Conservation (phyloP, 2,888 invertebrate species). For the Ennomos fuscantarius region DNA sequence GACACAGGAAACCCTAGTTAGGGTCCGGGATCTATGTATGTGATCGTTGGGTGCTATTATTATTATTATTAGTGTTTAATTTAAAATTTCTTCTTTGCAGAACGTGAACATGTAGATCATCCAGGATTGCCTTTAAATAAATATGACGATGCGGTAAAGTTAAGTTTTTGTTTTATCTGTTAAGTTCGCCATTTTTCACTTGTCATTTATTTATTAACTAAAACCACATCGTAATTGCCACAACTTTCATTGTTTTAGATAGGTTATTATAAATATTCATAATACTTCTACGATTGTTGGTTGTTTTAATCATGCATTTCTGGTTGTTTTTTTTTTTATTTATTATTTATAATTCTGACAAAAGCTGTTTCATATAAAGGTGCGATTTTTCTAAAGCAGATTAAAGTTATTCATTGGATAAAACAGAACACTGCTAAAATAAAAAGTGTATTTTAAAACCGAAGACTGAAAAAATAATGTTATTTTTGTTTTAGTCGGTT, state of each 20-base stretch:
- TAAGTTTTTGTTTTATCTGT: conserved; percentile 16
- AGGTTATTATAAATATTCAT: conserved; percentile 20
- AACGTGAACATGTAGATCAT: conserved; percentile 15
- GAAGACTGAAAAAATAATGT: too few relatives aligned
- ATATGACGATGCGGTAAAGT: conserved; percentile 24
- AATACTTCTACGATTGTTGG: conserved; percentile 15
- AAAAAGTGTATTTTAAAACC: too few relatives aligned
- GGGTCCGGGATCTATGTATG: too few relatives aligned
- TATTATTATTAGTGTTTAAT: conserved; percentile 2
- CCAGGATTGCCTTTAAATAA: conserved; percentile 19
- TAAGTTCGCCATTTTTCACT: conserved; percentile 20
- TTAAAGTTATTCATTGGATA: too few relatives aligned
- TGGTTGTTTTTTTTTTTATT: conserved; percentile 3
- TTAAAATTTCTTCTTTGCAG: conserved; percentile 10
- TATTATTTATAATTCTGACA: neutral
- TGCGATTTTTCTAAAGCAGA: too few relatives aligned
- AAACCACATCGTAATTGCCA: conserved; percentile 11
- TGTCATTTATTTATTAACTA: conserved; percentile 28
- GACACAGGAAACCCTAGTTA: too few relatives aligned
- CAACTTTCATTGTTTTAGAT: conserved; percentile 22
- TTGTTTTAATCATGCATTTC: conserved; percentile 23
- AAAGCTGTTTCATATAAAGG: too few relatives aligned
- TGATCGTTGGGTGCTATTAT: neutral
- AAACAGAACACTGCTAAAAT: too few relatives aligned
- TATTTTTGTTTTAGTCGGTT: too few relatives aligned